Conservation (phyloP, 2,113 vertebrate species). For the Crotalus viridis region DNA sequence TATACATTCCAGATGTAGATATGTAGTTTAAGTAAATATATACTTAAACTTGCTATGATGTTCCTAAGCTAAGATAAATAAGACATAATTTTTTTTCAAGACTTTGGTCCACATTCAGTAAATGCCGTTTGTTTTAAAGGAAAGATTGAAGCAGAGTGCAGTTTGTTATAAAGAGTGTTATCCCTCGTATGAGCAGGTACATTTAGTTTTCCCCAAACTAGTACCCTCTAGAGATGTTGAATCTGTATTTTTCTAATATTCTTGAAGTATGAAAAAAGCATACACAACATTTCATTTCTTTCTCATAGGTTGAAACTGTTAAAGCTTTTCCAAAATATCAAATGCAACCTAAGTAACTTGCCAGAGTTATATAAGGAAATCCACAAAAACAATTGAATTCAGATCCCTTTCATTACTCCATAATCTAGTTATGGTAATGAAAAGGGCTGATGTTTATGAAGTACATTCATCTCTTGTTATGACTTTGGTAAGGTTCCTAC, state of each 20-base stretch:
- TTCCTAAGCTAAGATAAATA: background rate
- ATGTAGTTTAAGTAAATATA: background rate
- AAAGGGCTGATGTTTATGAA: background rate
- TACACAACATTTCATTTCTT: background rate
- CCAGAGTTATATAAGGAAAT: background rate
- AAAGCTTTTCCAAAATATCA: background rate
- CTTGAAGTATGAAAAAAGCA: background rate
- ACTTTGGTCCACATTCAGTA: background rate
- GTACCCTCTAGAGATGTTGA: background rate
- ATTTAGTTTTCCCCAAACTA: background rate
- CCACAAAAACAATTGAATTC: background rate
- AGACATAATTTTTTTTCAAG: background rate
- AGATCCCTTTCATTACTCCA: background rate
- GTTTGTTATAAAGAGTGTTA: background rate
- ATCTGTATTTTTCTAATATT: background rate
- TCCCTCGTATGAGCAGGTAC: background rate
- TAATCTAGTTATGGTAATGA: background rate
- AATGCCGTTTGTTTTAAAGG: background rate
- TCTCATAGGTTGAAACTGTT: background rate
- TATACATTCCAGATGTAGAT: background rate
- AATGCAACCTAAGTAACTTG: background rate
- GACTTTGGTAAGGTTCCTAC: background rate
- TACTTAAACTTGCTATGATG: background rate
- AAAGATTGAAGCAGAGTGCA: background rate
- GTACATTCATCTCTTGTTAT: background rate